These are phyloP conservation scores for Microctenopoma lineatum DNA, from an alignment of 2,797 vertebrate species.

Conservation along the genomic window DNA sequence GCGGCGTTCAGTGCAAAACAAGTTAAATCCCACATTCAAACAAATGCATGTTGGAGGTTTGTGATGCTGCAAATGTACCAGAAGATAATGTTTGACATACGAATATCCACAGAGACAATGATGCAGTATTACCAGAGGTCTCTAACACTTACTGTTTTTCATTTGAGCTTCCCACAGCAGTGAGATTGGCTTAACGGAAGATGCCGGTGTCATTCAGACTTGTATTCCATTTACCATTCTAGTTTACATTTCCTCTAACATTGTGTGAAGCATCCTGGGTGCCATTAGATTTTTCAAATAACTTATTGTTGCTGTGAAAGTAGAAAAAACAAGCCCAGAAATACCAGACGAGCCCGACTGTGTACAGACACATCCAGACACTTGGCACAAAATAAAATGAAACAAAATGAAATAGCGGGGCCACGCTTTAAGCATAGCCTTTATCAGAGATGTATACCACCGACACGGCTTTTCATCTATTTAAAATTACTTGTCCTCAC, in stretches of 20 bases:
- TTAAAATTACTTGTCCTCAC: conserved; percentile 51
- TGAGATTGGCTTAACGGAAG: conserved; percentile 22
- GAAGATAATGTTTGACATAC: conserved; percentile 19
- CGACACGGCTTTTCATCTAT: conserved; percentile 46
- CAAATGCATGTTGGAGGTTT: conserved; percentile 18
- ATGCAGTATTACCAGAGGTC: conserved; percentile 66
- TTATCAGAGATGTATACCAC: conserved; percentile 50
- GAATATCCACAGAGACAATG: conserved; percentile 55
- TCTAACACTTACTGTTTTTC: conserved; percentile 29
- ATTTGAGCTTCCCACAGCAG: conserved; percentile 27
- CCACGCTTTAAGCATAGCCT: conserved; percentile 46
- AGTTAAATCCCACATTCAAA: conserved; percentile 17
- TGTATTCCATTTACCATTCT: conserved; percentile 32
- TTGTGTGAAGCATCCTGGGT: conserved; percentile 6
- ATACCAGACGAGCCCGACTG: conserved; percentile 29
- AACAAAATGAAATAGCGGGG: conserved; percentile 52
- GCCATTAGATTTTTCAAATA: conserved; percentile 22
- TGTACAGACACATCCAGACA: conserved; percentile 44
- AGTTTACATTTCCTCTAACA: conserved; percentile 37
- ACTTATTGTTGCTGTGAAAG: conserved; percentile 8
- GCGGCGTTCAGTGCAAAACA: conserved; percentile 22
- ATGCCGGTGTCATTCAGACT: conserved; percentile 25
- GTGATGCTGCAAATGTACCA: conserved; percentile 14
- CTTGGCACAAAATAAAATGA: conserved; percentile 50
- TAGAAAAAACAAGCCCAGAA: conserved; percentile 43